Base-by-base conservation (phyloP, 2,888 invertebrate genomes). In the Toxonevra muliebris region DNA sequence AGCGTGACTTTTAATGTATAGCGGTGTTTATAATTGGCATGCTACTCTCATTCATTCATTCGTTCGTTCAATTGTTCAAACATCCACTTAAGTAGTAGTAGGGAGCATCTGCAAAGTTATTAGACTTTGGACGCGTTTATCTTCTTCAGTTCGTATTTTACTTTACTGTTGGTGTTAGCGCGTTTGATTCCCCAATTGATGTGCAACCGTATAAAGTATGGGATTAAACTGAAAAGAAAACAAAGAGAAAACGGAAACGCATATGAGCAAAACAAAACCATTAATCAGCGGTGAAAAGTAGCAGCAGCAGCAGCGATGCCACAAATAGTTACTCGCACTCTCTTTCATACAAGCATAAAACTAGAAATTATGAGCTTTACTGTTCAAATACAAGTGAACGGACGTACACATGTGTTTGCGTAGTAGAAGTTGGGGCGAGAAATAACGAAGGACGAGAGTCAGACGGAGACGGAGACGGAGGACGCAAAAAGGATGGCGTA, bases 291-390 rank as follows among this genome's bases (percentile, higher is more conserved):
- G 68, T 70, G 73, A 63, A 67, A 54, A 75, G 71, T 73, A 72
- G 71, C 72, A 72, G 73, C 74, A 66, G 69, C 60, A 75, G 48
- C 53, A 53, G 19, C 15, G 11, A 12, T 41, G 41, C 57, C 57
- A 41, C 57, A 57, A 57, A 20, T 57, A 15, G n/a, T n/a, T n/a
- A n/a, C n/a, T n/a, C n/a, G n/a, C n/a, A n/a, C n/a, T n/a, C n/a
- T n/a, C n/a, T n/a, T 15, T 13, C 15, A 7, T 48, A 48, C 48
- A 19, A 54, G 52, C 77, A 79, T 77, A 78, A 78, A 78, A 80
- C 76, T 77, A 76, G 79, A 76, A 80, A 79, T 79, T 79, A 80
- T 80, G 79, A 77, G 79, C 75, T 79, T 73, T 75, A 69, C 68
- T 58, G 48, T 45, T 43, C 19, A 59, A 52, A 59, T 19, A 30